Evolutionary conservation across 2,888 invertebrate species (phyloP), one percentile per base, ranked within the genome.

Genomic region (Eretmocerus hayati): DNA sequence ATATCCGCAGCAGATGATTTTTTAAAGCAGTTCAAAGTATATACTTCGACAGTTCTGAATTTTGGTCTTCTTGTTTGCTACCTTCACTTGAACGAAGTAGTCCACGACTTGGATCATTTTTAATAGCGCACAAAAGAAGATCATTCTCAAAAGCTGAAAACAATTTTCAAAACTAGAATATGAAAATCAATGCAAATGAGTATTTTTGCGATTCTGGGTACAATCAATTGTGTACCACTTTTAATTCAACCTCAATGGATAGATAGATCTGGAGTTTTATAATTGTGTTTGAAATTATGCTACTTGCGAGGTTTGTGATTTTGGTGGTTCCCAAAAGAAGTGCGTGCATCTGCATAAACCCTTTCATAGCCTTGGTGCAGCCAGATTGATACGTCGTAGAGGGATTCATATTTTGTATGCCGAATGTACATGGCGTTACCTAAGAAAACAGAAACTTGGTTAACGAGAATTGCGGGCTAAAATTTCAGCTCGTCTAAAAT

Each of bases 51-150:
- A n/a, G n/a, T n/a, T n/a, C n/a, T n/a, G n/a, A n/a, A n/a, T n/a
- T n/a, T n/a, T n/a, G n/a, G n/a, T n/a, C n/a, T n/a, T n/a, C n/a
- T n/a, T n/a, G n/a, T n/a, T n/a, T n/a, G n/a, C n/a, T n/a, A n/a
- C n/a, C n/a, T n/a, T n/a, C n/a, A n/a, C n/a, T n/a, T n/a, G n/a
- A n/a, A n/a, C n/a, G n/a, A n/a, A n/a, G n/a, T n/a, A n/a, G n/a
- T n/a, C n/a, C n/a, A n/a, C n/a, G n/a, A n/a, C n/a, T n/a, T n/a
- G n/a, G n/a, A 92, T 90, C 78, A 89, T 83, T 68, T 86, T 84
- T 72, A 90, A 91, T 59, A 91, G 77, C 48, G 84, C 83, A 69
- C 88, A 88, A 3, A 91, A 85, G 67, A 91, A 85, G 64, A 89
- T 79, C 77, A 91, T 81, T 48, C 89, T 90, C 66, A 91, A 77